Evolutionary conservation across 1,140 invertebrate species (phyloP), one percentile per base, ranked within the genome.

Genomic region (Oncopodura yosiiana): DNA sequence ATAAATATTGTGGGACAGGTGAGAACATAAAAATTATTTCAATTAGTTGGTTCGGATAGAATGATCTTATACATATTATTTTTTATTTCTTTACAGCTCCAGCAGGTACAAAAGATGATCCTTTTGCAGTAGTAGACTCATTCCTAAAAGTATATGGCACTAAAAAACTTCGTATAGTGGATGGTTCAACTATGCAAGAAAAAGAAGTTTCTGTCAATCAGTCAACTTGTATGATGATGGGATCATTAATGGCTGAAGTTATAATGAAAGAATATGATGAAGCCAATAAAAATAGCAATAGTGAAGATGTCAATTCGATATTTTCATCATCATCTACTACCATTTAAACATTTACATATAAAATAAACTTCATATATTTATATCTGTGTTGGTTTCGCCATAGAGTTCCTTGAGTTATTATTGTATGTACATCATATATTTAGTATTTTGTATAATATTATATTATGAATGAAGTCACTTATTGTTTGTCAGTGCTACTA

Each of bases 121-220:
- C 53, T 32, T 8, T 9, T 2, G 44, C 43, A 30, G 53, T 56
- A 2, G 34, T 44, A 9, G 53, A 56, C 38, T 56, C 53, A n/a
- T 34, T 37, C 19, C 29, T 56, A 6, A 45, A 37, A 19, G 53
- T 56, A 18, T 36, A 26, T 49, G 53, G 53, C 16, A 42, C 43
- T 3, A 39, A 43, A 16, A 44, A 29, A 21, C 53, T 56, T 41
- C 53, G 53, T 30, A 45, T 56, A 18, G 38, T 56, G 24, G 53
- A 56, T 37, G 44, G 42, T 3, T 56, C 53, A 9, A 37, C 36
- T 38, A 34, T 49, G 21, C 45, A 45, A 32, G 36, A 37, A 26
- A 39, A 39, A 36, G 48, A 54, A 37, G 60, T 61, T 14, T 58
- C 56, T 12, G 55, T 56, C 38, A 61, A 61, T 32, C 43, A 58